Evolutionary conservation across 2,797 vertebrate genomes (phyloP).

Genomic region (Thalassophryne amazonica): DNA sequence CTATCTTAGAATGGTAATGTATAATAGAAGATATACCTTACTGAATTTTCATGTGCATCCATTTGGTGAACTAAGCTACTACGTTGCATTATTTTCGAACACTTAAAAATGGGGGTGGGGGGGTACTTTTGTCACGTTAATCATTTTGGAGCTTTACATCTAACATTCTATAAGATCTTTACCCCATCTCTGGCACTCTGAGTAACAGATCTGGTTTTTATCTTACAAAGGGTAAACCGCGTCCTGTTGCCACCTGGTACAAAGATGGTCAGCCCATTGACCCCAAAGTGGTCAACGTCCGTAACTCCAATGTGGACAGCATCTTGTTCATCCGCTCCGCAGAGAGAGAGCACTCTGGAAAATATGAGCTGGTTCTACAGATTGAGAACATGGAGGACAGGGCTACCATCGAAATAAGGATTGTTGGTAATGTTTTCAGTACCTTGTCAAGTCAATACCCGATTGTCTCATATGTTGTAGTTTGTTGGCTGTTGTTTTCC

Average conservation of each 20-base stretch:
- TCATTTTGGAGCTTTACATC: not conserved
- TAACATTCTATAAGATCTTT: not conserved
- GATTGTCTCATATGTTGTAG: no score
- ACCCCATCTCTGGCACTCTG: not conserved
- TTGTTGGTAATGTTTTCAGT: conserved; percentile 78
- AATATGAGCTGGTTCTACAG: conserved; percentile 82
- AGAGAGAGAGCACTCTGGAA: conserved; percentile 84
- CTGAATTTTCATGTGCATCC: no score
- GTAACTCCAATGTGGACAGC: conserved; percentile 81
- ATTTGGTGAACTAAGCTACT: no score
- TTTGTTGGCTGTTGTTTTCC: no score
- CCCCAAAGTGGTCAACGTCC: conserved; percentile 70
- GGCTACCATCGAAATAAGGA: conserved; percentile 76
- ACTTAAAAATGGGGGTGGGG: not conserved
- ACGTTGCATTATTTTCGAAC: not conserved
- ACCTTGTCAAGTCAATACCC: no score
- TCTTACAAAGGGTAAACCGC: conserved; percentile 86
- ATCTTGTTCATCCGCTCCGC: conserved; percentile 89
- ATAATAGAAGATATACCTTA: no score
- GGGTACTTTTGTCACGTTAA: not conserved
- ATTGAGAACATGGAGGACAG: conserved; percentile 90
- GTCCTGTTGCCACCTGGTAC: conserved; percentile 82
- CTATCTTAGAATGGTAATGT: no score
- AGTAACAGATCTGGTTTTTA: not conserved
- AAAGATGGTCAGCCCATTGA: conserved; percentile 85